Conservation (phyloP, 2,888 invertebrate species). For the Nomada ruficornis region DNA sequence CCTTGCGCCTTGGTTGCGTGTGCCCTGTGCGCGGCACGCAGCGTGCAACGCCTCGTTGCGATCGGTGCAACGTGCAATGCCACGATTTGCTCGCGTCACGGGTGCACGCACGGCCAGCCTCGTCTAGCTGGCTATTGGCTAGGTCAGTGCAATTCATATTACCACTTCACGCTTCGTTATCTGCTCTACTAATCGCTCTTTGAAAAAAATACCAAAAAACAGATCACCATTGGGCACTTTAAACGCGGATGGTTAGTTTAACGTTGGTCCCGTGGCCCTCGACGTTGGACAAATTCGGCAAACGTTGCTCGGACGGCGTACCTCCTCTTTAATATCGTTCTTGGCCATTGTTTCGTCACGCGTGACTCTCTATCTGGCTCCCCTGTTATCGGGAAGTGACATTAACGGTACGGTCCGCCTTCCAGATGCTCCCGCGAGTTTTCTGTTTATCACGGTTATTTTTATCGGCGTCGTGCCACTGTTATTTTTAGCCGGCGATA, state of each 20-base stretch:
- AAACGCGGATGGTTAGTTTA: no score
- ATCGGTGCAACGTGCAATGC: conserved; percentile 69
- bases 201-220: neutral
- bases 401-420: neutral
- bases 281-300: no score
- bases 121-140: conserved; percentile 55
- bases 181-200: neutral
- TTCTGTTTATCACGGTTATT: neutral
- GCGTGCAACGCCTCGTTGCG: conserved; percentile 59
- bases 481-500: neutral
- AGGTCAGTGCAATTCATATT: conserved; percentile 54
- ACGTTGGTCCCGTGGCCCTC: no score
- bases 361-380: neutral
- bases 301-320: neutral
- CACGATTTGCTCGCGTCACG: conserved; percentile 59
- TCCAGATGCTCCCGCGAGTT: neutral
- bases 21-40: conserved; percentile 55
- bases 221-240: neutral
- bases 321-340: neutral
- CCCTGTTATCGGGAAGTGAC: conserved; percentile 1
- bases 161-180: neutral
- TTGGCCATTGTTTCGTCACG: neutral
- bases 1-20: conserved; percentile 68
- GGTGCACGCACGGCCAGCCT: conserved; percentile 36
- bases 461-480: neutral